phyloP scores from a whole-genome alignment of 2,888 invertebrate genomes.

The Rhagonycha fulva region DNA sequence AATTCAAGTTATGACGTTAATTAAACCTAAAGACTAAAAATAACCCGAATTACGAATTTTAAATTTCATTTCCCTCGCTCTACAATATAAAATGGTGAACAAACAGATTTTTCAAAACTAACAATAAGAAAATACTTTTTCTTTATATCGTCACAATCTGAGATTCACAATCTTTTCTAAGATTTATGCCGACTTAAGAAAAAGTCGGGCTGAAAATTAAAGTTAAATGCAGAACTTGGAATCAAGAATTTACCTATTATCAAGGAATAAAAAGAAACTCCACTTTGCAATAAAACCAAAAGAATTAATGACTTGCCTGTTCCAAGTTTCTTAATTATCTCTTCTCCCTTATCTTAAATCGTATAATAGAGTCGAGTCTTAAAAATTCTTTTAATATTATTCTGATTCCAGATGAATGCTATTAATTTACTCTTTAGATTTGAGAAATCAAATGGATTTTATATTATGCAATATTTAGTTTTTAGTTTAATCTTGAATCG shows the following conservation, averaged over 20 bases:
- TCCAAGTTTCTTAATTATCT: conserved; percentile 43
- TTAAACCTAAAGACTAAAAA: too few species aligned
- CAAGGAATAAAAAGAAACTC: conserved; percentile 18
- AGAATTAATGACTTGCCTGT: conserved; percentile 42
- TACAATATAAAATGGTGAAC: too few species aligned
- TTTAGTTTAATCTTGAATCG: not conserved
- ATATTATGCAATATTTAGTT: conserved; percentile 18
- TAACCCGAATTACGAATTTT: too few species aligned
- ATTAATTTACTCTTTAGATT: conserved; percentile 31
- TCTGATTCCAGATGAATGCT: conserved; percentile 33
- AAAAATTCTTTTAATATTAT: conserved; percentile 39
- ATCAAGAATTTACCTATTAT: conserved; percentile 14
- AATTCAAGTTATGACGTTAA: not conserved
- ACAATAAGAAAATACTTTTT: not conserved
- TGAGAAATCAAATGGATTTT: conserved; percentile 27
- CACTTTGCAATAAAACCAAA: conserved; percentile 31
- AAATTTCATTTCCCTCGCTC: too few species aligned
- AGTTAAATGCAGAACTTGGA: not conserved
- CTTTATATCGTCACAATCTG: not conserved
- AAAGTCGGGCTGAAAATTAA: not conserved
- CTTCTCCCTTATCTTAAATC: conserved; percentile 41
- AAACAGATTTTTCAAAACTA: not conserved
- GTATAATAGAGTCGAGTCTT: conserved; percentile 39
- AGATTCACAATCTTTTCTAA: not conserved
- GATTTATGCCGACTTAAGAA: not conserved